phyloP scores from a whole-genome alignment of 2,888 invertebrate species.

The Melolontha melolontha region DNA sequence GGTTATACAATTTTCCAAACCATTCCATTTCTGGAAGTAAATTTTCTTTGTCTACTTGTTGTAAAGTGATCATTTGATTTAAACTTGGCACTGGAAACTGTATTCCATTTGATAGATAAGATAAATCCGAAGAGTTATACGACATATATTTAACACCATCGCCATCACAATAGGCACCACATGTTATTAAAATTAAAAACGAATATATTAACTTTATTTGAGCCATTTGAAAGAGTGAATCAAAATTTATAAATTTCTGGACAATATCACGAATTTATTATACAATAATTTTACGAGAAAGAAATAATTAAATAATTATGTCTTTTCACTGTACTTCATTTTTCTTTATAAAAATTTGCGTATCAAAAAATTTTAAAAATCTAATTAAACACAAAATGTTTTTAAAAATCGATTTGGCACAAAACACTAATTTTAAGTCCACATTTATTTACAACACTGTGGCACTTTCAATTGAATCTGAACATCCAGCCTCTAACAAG shows the following conservation, averaged over 20 bases:
- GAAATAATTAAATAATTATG: conserved; percentile 32
- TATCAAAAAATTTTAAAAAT: not conserved
- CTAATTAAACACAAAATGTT: not conserved
- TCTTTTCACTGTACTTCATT: conserved; percentile 40
- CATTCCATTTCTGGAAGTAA: conserved; percentile 71
- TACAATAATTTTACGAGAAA: conserved; percentile 2
- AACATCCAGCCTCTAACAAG: conserved; percentile 18
- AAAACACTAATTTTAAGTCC: conserved; percentile 13
- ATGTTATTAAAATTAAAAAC: conserved; percentile 39
- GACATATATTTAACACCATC: conserved; percentile 43
- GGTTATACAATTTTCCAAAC: conserved; percentile 75
- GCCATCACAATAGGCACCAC: conserved; percentile 43
- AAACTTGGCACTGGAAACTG: conserved; percentile 59
- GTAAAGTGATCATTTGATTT: conserved; percentile 45
- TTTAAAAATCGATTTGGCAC: conserved; percentile 4
- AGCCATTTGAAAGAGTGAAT: conserved; percentile 39
- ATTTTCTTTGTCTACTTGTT: conserved; percentile 38
- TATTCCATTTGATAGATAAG: conserved; percentile 63
- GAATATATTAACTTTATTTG: conserved; percentile 43
- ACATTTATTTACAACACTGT: conserved; percentile 20
- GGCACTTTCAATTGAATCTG: conserved; percentile 32
- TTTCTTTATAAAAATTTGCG: not conserved
- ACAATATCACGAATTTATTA: not conserved
- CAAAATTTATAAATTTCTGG: conserved; percentile 1
- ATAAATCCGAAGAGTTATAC: conserved; percentile 63